phyloP scores from a whole-genome alignment of 2,113 vertebrate species.

The Alexandromys fortis region DNA sequence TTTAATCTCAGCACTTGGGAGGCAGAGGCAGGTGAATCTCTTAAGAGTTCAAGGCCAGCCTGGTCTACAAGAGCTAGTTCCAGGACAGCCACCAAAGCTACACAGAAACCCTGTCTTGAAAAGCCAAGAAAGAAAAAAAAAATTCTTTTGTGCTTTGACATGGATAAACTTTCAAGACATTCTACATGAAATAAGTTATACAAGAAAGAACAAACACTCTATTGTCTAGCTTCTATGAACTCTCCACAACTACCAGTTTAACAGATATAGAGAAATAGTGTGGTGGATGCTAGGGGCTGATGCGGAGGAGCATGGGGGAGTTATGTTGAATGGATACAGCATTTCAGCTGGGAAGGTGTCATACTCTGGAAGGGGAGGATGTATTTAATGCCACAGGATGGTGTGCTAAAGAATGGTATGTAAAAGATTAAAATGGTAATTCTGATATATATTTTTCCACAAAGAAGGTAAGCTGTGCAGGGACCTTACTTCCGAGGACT shows the following conservation, averaged over 20 bases:
- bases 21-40: too few species aligned
- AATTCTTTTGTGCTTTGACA: neutral
- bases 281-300: neutral
- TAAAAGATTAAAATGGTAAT: neutral
- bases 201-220: neutral
- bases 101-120: too few species aligned
- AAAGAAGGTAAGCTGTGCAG: constrained; percentile 21
- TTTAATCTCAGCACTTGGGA: too few species aligned
- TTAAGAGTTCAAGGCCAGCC: too few species aligned
- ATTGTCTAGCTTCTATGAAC: neutral
- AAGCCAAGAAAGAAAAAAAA: neutral
- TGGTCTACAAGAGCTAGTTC: too few species aligned
- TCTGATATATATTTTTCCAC: neutral
- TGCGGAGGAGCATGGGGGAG: neutral
- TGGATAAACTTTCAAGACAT: neutral
- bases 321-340: neutral
- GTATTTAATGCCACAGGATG: constrained; percentile 15
- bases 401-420: neutral
- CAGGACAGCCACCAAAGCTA: too few species aligned
- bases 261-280: neutral
- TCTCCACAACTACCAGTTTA: neutral
- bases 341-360: constrained; percentile 26
- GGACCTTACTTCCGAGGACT: neutral
- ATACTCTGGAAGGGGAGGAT: neutral
- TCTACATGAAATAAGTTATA: constrained; percentile 32